phyloP scores from a whole-genome alignment of 2,888 invertebrate genomes.

The Xestoiulus laeticollis region DNA sequence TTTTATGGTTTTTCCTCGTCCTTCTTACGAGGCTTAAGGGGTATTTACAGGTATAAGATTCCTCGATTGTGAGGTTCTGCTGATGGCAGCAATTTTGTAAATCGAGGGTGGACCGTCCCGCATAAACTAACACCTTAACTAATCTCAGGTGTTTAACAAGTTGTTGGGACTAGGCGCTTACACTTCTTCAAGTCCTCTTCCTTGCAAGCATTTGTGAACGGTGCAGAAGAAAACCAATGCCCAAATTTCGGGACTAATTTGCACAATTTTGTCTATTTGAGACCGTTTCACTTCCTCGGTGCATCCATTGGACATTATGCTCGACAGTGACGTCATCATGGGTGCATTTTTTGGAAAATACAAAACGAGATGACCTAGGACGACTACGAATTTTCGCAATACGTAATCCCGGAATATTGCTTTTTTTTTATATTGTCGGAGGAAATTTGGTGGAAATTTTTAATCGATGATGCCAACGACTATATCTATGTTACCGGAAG shows the following conservation, averaged over 20 bases:
- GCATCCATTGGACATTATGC: background rate
- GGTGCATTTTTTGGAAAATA: constrained; percentile 4
- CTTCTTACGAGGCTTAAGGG: constrained; percentile 13
- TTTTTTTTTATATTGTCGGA: background rate
- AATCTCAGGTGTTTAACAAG: constrained; percentile 29
- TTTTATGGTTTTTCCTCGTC: background rate
- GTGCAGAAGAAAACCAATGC: background rate
- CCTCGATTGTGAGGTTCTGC: constrained; percentile 51
- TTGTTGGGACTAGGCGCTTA: constrained; percentile 13
- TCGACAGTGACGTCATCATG: background rate
- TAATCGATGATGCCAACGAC: constrained; percentile 20
- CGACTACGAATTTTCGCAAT: background rate
- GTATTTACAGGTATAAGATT: constrained; percentile 48
- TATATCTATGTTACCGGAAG: background rate
- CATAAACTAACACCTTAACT: constrained; percentile 31
- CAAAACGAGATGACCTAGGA: constrained; percentile 28
- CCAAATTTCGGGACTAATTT: background rate
- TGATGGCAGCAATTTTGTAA: constrained; percentile 49
- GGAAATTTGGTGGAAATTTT: background rate
- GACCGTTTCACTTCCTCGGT: background rate
- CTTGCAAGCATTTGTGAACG: background rate
- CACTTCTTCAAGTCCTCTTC: constrained; percentile 27
- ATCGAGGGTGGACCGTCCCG: constrained; percentile 27
- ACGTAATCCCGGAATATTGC: background rate
- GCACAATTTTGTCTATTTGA: background rate